A percentile compares a stretch with the other conserved stretches of the same genome.
phyloP scores from a whole-genome alignment of 2,888 invertebrate species.

The Netelia virgata region DNA sequence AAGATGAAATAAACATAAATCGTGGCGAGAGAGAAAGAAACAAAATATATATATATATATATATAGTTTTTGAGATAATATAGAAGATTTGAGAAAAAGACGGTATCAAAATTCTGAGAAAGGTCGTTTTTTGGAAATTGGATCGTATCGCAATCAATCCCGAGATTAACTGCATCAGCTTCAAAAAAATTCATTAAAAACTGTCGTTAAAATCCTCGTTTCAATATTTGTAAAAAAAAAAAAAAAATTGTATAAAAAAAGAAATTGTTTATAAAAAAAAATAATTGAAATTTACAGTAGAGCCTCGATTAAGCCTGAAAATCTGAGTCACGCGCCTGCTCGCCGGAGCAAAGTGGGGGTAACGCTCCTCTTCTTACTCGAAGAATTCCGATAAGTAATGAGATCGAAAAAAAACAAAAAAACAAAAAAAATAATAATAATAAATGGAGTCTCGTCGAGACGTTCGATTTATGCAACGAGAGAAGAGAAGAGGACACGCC shows the following conservation, averaged over 20 bases:
- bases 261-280: too few relatives aligned
- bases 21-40: slow-evolving; percentile 14
- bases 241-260: too few relatives aligned
- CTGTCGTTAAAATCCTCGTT: too few relatives aligned
- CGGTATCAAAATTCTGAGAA: background rate
- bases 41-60: background rate
- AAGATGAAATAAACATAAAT: slow-evolving; percentile 39
- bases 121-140: background rate
- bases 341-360: too few relatives aligned
- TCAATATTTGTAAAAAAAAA: too few relatives aligned
- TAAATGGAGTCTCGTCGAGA: slow-evolving; percentile 15
- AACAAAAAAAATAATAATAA: slow-evolving; percentile 15
- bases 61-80: background rate
- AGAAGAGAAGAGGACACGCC: slow-evolving; percentile 60
- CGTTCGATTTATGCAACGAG: slow-evolving; percentile 62
- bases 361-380: background rate
- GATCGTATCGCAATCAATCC: too few relatives aligned
- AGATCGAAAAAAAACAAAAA: background rate
- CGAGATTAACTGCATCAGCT: too few relatives aligned
- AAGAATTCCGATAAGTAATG: background rate
- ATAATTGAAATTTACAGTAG: too few relatives aligned
- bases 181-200: too few relatives aligned
- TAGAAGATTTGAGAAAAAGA: background rate
- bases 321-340: too few relatives aligned
- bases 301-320: too few relatives aligned